Base-by-base conservation (phyloP, 2,113 vertebrate species). In the Bufo bufo region DNA sequence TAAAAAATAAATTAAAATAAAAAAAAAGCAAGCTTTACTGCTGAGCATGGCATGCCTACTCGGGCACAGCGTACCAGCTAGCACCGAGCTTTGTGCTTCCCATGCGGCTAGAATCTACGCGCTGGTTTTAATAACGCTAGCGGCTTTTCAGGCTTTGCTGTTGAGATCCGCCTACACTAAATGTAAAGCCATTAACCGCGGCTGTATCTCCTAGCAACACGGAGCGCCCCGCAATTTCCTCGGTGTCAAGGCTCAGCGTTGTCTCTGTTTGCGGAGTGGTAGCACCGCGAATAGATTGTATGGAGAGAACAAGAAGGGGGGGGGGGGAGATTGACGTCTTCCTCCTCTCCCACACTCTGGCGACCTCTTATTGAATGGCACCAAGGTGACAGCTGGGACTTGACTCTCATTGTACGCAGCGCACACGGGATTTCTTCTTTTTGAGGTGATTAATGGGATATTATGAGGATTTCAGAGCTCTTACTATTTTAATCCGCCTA, bases 201-300 rank as follows among this genome's bases (percentile, higher is more conserved):
- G 50, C 17, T 19, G 14, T 63, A 86, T 86, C 77, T 86, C 77
- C 59, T 86, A 86, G 85, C 85, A 86, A 86, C 85, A 54, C 74
- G 4, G 33, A 85, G 54, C 47, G 52, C 33, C 33, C 43, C 33
- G 59, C 47, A 54, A 65, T 77, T 66, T 86, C 72, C 47, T 65
- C 61, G 52, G 59, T 50, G 47, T 63, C 84, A 74, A 14, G 3
- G 14, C 54, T 61, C 33, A 3, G 33, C 50, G n/a, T 23, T 20
- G 43, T 17, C 33, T 71, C 33, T 71, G 14, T 85, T 23, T 85
- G 56, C 23, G 45, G 8, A n/a, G 54, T 85, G 16, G 61, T 45
- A 3, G 45, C 11, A 47, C 72, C 74, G 13, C 84, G 45, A 58
- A 74, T 43, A 61, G 56, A 56, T 58, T 79, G 75, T 54, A 54